These are phyloP conservation scores for Ptychoptera contaminata DNA, from an alignment of 2,888 invertebrate genomes.

Conservation along the genomic window DNA sequence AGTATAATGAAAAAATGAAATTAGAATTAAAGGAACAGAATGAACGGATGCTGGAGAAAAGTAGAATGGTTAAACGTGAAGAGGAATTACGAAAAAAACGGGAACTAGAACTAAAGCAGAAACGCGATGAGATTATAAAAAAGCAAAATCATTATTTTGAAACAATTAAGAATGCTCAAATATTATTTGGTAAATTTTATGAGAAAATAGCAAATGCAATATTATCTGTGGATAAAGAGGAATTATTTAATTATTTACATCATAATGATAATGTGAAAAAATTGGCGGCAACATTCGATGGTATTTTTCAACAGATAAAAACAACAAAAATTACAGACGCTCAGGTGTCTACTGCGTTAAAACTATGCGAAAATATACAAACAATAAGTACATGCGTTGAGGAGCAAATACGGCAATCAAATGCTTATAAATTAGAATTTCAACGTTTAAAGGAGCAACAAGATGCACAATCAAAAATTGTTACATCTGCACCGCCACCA, in stretches of 20 bases:
- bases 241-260: constrained; percentile 20
- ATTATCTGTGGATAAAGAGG: constrained; percentile 27
- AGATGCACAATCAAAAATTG: constrained; percentile 11
- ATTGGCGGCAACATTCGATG: constrained; percentile 29
- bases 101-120: too few relatives aligned
- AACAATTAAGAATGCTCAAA: constrained; percentile 39
- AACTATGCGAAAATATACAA: constrained; percentile 34
- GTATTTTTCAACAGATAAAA: constrained; percentile 28
- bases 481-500: constrained; percentile 7
- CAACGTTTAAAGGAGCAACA: constrained; percentile 8
- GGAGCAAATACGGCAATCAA: constrained; percentile 9
- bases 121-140: too few relatives aligned
- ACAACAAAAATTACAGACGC: constrained; percentile 33
- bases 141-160: constrained; percentile 23
- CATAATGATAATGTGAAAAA: constrained; percentile 32
- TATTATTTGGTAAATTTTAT: constrained; percentile 38
- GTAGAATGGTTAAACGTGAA: too few relatives aligned
- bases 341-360: constrained; percentile 35
- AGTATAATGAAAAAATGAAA: constrained; percentile 33
- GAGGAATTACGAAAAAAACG: too few relatives aligned
- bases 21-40: constrained; percentile 37
- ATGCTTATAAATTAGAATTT: constrained; percentile 13
- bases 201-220: constrained; percentile 37
- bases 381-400: constrained; percentile 6
- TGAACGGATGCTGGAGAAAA: constrained; percentile 12